Conservation (phyloP, 2,113 vertebrate genomes). For the Anguilla japonica region DNA sequence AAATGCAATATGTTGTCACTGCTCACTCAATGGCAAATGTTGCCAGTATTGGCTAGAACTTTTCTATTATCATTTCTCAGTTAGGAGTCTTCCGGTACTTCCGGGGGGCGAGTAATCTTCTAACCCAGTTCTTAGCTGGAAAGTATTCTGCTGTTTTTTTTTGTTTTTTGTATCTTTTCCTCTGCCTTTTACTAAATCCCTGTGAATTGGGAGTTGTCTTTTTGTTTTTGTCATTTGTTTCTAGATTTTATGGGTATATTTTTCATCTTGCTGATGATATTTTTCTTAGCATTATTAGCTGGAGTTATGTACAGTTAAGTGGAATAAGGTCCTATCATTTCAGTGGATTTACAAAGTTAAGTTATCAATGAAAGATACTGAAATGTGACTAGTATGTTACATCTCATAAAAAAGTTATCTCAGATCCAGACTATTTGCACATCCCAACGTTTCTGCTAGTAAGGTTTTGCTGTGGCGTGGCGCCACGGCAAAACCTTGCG, state of each 20-base stretch:
- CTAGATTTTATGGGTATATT: neutral
- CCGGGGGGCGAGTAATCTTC: neutral
- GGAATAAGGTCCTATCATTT: conserved; percentile 5
- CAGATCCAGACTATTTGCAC: too few relatives aligned
- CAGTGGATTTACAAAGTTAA: neutral
- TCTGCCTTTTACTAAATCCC: neutral
- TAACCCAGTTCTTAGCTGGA: neutral
- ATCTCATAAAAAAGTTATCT: neutral
- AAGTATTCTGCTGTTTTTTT: neutral
- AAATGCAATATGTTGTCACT: too few relatives aligned
- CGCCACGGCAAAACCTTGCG: too few relatives aligned
- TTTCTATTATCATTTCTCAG: neutral
- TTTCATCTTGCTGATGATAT: neutral
- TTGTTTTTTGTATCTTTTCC: neutral
- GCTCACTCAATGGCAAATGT: neutral
- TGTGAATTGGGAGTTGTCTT: neutral
- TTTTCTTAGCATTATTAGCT: neutral
- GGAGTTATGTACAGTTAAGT: neutral
- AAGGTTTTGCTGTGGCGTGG: too few relatives aligned
- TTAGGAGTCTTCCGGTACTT: neutral
- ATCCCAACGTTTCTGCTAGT: too few relatives aligned
- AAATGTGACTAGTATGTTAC: neutral
- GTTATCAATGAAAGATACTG: neutral
- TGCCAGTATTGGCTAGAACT: neutral
- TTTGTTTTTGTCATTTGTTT: neutral